Percentiles rank a stretch among this genome's conserved stretches.
Evolutionary conservation across 2,888 invertebrate genomes (phyloP).

Genomic region (Drosophila ochracea): DNA sequence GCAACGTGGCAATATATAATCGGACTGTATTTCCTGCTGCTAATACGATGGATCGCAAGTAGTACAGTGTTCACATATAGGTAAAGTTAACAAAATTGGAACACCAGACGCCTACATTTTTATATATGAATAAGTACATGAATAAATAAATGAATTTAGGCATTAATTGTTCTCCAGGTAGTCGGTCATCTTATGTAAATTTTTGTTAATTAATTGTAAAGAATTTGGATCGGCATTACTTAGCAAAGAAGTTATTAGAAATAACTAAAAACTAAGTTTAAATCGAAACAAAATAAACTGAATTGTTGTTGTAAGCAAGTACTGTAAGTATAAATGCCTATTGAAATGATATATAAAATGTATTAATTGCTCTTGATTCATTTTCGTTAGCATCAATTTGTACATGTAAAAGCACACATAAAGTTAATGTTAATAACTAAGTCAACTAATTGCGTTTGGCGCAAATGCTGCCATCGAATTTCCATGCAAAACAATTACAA

Average conservation of each 20-base stretch:
- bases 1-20: slow-evolving; percentile 59
- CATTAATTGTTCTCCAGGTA: slow-evolving; percentile 42
- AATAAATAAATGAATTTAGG: slow-evolving; percentile 24
- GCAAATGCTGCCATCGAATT: slow-evolving; percentile 70
- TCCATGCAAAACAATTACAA: slow-evolving; percentile 51
- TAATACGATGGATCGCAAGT: slow-evolving; percentile 57
- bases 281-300: slow-evolving; percentile 40
- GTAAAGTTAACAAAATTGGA: slow-evolving; percentile 68
- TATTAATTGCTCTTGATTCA: slow-evolving; percentile 44
- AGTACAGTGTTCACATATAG: slow-evolving; percentile 65
- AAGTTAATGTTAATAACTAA: slow-evolving; percentile 63
- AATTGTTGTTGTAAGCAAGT: slow-evolving; percentile 56
- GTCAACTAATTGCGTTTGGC: slow-evolving; percentile 45
- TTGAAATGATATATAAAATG: slow-evolving; percentile 27
- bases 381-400: slow-evolving; percentile 66
- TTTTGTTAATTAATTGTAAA: slow-evolving; percentile 78
- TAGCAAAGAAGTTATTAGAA: slow-evolving; percentile 73
- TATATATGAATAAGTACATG: slow-evolving; percentile 6
- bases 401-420: slow-evolving; percentile 74
- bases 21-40: slow-evolving; percentile 68
- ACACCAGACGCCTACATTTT: slow-evolving; percentile 33
- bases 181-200: slow-evolving; percentile 45
- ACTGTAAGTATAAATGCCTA: slow-evolving; percentile 57
- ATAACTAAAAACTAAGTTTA: slow-evolving; percentile 73
- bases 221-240: slow-evolving; percentile 44